phyloP scores from a whole-genome alignment of 2,113 vertebrate genomes.

The Helogale parvula region DNA sequence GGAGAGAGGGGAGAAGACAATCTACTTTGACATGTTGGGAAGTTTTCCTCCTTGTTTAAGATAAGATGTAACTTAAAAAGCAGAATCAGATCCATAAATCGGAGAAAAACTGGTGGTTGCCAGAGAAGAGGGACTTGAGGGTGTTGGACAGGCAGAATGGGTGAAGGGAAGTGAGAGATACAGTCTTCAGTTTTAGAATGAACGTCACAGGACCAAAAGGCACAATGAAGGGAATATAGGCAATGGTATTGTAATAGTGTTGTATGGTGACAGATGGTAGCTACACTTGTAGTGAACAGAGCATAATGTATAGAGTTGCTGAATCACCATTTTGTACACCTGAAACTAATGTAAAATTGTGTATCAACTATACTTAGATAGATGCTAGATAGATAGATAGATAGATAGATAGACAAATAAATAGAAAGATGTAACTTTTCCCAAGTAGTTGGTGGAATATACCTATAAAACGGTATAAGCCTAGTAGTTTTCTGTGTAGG shows the following conservation, averaged over 20 bases:
- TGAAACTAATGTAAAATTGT: not conserved
- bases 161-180: not conserved
- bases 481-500: not conserved
- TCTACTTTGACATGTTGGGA: not conserved
- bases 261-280: not conserved
- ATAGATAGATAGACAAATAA: not conserved
- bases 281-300: not conserved
- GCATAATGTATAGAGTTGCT: not conserved
- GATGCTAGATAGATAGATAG: not conserved
- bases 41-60: not conserved
- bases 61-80: slow-evolving; percentile 1
- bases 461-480: not conserved
- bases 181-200: not conserved
- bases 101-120: not conserved
- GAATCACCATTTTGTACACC: not conserved
- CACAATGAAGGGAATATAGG: not conserved
- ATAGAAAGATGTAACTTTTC: not conserved
- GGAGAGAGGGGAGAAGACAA: not conserved
- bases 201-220: not conserved
- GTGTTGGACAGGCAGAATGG: not conserved
- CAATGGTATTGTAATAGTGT: not conserved
- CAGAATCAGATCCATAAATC: not conserved
- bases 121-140: not conserved
- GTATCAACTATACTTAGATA: not conserved
- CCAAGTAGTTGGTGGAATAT: not conserved